Evolutionary conservation across 2,113 vertebrate species (phyloP), one percentile per base, ranked within the genome.

Genomic region (Istiophorus platypterus): DNA sequence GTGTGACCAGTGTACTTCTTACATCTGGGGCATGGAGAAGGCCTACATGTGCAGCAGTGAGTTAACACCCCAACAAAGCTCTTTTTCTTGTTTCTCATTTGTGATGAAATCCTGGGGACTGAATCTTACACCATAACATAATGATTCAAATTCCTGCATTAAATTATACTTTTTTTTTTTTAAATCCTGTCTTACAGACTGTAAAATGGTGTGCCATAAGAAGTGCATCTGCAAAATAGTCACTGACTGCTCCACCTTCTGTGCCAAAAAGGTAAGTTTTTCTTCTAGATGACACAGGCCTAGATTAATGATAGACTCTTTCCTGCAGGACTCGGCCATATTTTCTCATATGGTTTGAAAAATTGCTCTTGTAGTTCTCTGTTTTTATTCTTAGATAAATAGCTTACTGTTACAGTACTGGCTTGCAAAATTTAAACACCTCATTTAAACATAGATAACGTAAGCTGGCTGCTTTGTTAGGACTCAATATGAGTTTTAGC

Each of bases 1-100:
- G 0, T 99, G 98, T 72, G 98, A 99, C 77, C 97, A 98, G 87
- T 99, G 98, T 75, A 92, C 78, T 0, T 99, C 97, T 70, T 98
- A 95, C 91, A 99, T 99, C 94, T 99, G 98, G 98, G 97, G 95
- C 74, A 99, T 99, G 98, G 98, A 99, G 80, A 99, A 98, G 76
- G 97, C 97, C 70, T 96, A 95, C 88, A 96, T 99, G 90, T 99
- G 98, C 93, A 97, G 95, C 18, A 95, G 98, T 99, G 81, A 97
- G 98, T 95, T 67, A 9, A 37, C 18, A 9, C 18, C 7, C 0
- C 2, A 0, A 37, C 11, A 76, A 34, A 61, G 29, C 12, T 2
- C 2, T 8, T 56, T 39, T 29, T 31, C 2, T 7, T 37, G 7
- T n/a, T 51, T 54, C 10, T 8, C 22, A 20, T 66, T 26, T 51